phyloP scores from a whole-genome alignment of 2,888 invertebrate genomes.

The Campopleginae sp. region DNA sequence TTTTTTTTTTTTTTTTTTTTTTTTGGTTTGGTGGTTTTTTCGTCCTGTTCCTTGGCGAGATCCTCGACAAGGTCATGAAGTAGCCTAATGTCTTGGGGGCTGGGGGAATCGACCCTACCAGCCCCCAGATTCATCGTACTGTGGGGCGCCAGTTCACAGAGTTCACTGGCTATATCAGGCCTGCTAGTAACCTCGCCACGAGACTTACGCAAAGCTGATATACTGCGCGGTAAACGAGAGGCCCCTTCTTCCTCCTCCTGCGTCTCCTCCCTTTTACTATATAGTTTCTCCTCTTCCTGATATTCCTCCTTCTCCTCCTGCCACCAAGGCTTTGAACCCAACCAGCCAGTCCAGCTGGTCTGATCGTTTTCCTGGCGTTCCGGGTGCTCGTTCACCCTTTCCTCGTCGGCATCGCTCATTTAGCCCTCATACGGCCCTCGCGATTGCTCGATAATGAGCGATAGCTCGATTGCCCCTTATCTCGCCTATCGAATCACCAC shows the following conservation, averaged over 20 bases:
- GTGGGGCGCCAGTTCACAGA: conserved; percentile 82
- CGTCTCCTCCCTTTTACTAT: conserved; percentile 64
- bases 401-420: conserved; percentile 82
- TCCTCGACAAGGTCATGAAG: conserved; percentile 83
- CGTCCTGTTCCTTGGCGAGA: conserved; percentile 80
- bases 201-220: conserved; percentile 55
- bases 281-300: conserved; percentile 70
- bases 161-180: conserved; percentile 64
- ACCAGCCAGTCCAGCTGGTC: conserved; percentile 64
- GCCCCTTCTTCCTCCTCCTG: conserved; percentile 47
- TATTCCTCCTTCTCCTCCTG: conserved; percentile 68
- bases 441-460: conserved; percentile 43
- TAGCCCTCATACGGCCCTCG: conserved; percentile 72
- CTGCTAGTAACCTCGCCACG: conserved; percentile 47
- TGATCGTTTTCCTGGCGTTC: conserved; percentile 74
- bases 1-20: conserved; percentile 7
- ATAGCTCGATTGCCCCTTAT: conserved; percentile 11
- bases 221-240: conserved; percentile 61
- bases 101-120: conserved; percentile 81
- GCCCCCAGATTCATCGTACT: conserved; percentile 81
- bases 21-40: conserved; percentile 73
- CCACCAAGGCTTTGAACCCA: conserved; percentile 67
- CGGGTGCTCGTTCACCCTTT: conserved; percentile 78
- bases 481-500: neutral
- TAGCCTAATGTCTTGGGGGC: conserved; percentile 82